Evolutionary conservation across 2,113 vertebrate genomes (phyloP).

Genomic region (Cnemophilus loriae): DNA sequence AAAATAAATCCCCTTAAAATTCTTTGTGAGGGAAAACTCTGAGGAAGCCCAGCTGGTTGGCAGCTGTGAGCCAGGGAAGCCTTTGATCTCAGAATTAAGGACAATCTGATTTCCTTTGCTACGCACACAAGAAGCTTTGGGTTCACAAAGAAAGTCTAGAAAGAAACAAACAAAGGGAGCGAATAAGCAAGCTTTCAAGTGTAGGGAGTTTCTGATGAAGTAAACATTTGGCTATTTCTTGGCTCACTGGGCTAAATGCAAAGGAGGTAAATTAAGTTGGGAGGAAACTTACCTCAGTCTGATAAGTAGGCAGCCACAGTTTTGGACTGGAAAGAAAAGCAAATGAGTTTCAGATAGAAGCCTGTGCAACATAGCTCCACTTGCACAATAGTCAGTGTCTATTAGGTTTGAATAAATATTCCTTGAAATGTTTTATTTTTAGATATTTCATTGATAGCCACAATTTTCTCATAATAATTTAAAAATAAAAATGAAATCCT

Average conservation of each 20-base stretch:
- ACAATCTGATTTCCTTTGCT: neutral
- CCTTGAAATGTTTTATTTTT: neutral
- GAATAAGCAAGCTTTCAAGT: neutral
- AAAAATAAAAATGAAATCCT: neutral
- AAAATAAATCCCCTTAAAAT: neutral
- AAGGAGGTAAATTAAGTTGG: neutral
- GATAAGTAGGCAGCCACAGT: neutral
- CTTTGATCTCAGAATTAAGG: neutral
- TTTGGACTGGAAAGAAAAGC: neutral
- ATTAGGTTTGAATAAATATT: neutral
- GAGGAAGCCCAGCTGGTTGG: neutral
- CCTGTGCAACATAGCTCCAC: neutral
- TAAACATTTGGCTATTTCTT: neutral
- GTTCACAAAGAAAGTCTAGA: neutral
- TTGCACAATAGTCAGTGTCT: neutral
- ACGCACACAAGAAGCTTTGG: neutral
- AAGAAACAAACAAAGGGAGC: neutral
- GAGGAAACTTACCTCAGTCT: neutral
- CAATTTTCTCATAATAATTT: neutral
- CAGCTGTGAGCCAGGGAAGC: neutral
- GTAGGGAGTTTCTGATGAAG: neutral
- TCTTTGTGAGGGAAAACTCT: neutral
- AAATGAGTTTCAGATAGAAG: neutral
- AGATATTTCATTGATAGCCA: neutral
- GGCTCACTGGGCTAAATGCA: neutral